These are phyloP conservation scores for Pheosia gnoma DNA, from an alignment of 2,888 invertebrate genomes.

Conservation along the genomic window DNA sequence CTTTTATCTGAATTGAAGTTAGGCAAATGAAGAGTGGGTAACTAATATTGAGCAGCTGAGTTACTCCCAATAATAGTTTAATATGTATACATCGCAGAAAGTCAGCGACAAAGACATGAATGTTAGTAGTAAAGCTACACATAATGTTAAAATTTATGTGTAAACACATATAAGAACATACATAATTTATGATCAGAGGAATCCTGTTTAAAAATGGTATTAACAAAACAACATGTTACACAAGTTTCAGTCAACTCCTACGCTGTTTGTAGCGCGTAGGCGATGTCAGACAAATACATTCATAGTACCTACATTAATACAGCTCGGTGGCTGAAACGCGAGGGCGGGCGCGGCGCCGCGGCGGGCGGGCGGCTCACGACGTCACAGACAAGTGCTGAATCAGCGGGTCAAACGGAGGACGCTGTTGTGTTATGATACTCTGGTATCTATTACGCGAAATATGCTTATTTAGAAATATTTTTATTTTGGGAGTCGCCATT, in stretches of 20 bases:
- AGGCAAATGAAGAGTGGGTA: too few species aligned
- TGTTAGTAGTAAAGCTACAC: background rate
- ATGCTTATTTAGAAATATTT: constrained; percentile 15
- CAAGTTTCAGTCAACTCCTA: constrained; percentile 47
- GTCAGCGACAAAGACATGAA: too few species aligned
- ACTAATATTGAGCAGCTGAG: too few species aligned
- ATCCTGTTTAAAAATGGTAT: background rate
- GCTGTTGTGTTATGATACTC: constrained; percentile 5
- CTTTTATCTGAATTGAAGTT: too few species aligned
- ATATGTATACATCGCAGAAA: too few species aligned
- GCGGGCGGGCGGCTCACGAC: constrained; percentile 30
- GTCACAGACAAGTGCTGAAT: constrained; percentile 28
- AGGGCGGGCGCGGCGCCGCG: constrained; percentile 37
- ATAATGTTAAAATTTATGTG: background rate
- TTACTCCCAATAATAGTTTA: too few species aligned
- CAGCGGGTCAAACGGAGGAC: constrained; percentile 25
- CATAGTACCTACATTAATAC: constrained; percentile 44
- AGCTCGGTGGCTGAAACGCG: constrained; percentile 48
- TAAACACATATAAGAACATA: background rate
- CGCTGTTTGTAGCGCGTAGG: constrained; percentile 57
- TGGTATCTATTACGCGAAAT: constrained; percentile 3
- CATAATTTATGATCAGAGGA: background rate
- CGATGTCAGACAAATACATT: constrained; percentile 49
- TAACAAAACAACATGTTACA: constrained; percentile 42
- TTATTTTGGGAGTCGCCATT: background rate